Evolutionary conservation across 2,888 invertebrate genomes (phyloP), one percentile per base, ranked within the genome.

Genomic region (Ephialtes manifestator): DNA sequence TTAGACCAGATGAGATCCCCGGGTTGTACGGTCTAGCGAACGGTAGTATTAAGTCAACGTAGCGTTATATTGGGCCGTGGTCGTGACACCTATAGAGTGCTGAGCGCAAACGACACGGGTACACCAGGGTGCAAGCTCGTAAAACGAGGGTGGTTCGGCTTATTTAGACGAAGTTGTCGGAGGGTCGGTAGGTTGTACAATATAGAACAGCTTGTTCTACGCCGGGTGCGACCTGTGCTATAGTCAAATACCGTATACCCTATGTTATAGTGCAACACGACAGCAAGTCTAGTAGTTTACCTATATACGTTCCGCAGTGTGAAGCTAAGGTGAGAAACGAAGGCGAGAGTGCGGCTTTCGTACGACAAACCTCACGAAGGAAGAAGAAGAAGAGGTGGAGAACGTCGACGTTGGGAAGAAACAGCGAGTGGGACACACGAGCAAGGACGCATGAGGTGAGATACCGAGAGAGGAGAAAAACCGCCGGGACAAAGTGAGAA

Each of bases 371-470:
- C 48, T 10, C 18, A 13, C 46, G 46, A 46, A 24, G 51, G n/a
- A 46, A 60, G 48, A 67, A 48, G 76, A 48, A 75, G 39, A 70
- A 60, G 46, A 67, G 58, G 55, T 51, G 35, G 55, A 55, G 55
- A 39, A 78, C 43, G 72, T 63, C 48, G 31, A n/a, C 55, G 35
- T 51, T 39, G 55, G 46, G 35, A n/a, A 63, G 46, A 55, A 79
- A 46, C 60, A 65, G 65, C 70, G 43, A 67, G 65, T 15, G 55
- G 74, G 72, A 75, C 71, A 51, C 81, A 67, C 81, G 51, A 63
- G 55, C 67, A 70, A 77, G 77, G 77, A 76, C 77, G 76, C 75
- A 55, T 78, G 86, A 82, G 77, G 81, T 83, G 84, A 82, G 83
- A 84, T 83, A 85, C 51, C 53, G 80, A 68, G 39, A 65, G 67